Conservation (phyloP, 2,888 invertebrate species). For the Erannis defoliaria region DNA sequence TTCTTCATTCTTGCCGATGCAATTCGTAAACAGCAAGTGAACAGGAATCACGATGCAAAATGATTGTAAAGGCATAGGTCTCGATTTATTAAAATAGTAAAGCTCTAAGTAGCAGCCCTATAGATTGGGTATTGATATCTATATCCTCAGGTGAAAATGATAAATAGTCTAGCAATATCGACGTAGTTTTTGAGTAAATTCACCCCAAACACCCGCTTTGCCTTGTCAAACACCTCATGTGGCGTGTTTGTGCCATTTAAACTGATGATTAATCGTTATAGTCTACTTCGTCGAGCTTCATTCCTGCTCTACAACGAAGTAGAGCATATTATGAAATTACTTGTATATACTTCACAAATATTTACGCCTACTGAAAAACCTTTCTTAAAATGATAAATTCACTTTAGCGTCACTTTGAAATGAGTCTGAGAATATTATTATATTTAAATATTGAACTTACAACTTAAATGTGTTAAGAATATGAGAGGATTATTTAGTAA, state of each 20-base stretch:
- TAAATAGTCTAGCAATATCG: conserved; percentile 26
- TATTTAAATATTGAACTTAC: no score
- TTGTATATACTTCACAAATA: no score
- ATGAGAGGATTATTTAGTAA: not conserved
- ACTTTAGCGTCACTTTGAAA: no score
- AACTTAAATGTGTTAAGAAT: no score
- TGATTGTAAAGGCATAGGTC: not conserved
- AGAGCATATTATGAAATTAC: no score
- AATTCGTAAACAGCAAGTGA: no score
- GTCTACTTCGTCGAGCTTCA: not conserved
- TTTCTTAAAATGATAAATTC: not conserved
- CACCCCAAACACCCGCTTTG: conserved; percentile 4
- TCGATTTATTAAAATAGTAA: not conserved
- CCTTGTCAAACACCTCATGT: conserved; percentile 11
- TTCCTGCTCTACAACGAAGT: not conserved
- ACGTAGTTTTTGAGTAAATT: conserved; percentile 31
- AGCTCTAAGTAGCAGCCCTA: not conserved
- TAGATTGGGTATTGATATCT: conserved; percentile 10
- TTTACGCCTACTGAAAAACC: no score
- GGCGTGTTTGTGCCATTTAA: conserved; percentile 13
- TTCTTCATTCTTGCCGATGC: no score
- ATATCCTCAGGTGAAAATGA: conserved; percentile 24
- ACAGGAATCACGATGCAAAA: not conserved
- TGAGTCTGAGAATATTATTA: not conserved
- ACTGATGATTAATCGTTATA: conserved; percentile 28